phyloP scores from a whole-genome alignment of 2,888 invertebrate genomes.

The Andrena flavipes region DNA sequence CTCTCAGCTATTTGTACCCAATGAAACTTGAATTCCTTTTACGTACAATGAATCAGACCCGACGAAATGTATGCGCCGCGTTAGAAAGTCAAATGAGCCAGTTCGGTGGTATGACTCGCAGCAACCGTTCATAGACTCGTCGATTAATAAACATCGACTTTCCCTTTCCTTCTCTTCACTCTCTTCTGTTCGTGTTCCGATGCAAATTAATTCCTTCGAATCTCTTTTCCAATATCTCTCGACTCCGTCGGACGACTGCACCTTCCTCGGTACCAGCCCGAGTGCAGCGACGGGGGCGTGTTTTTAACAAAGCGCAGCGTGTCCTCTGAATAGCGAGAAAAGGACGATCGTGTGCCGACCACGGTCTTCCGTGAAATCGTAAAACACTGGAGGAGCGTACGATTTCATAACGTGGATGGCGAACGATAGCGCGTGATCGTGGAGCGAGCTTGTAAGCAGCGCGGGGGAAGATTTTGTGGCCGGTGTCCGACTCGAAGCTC shows the following conservation, averaged over 20 bases:
- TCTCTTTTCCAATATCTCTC: background rate
- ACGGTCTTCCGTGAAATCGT: constrained; percentile 46
- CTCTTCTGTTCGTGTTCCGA: constrained; percentile 9
- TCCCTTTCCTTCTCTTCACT: constrained; percentile 27
- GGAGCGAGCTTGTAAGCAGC: constrained; percentile 14
- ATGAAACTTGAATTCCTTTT: constrained; percentile 20
- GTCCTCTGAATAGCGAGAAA: background rate
- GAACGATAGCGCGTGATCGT: constrained; percentile 29
- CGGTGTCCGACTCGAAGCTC: constrained; percentile 27
- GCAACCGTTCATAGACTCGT: constrained; percentile 20
- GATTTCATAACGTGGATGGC: constrained; percentile 44
- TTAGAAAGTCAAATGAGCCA: constrained; percentile 56
- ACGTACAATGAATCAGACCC: constrained; percentile 38
- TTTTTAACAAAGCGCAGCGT: background rate
- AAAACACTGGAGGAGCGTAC: constrained; percentile 41
- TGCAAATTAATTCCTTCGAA: constrained; percentile 24
- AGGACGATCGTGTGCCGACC: background rate
- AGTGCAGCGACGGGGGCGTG: background rate
- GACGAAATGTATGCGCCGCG: constrained; percentile 24
- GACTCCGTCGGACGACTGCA: background rate
- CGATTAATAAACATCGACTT: constrained; percentile 48
- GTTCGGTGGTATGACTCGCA: constrained; percentile 24
- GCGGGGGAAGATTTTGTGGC: constrained; percentile 41
- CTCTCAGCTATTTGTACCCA: background rate
- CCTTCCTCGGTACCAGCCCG: background rate